These are phyloP conservation scores for Cantharis flavilabris DNA, from an alignment of 2,888 invertebrate genomes.

Conservation along the genomic window DNA sequence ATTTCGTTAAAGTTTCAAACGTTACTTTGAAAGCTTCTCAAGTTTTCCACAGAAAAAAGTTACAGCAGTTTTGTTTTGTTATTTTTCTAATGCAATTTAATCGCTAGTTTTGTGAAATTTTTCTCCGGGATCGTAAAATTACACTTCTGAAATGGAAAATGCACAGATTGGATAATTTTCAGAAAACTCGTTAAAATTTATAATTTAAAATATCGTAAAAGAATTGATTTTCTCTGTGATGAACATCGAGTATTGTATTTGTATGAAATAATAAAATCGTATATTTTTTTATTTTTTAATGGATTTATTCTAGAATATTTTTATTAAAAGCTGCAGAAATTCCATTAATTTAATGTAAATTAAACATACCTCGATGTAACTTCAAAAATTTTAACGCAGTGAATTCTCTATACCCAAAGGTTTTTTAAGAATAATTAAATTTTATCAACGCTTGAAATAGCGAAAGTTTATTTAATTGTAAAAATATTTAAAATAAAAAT, in stretches of 20 bases:
- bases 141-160: neutral
- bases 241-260: neutral
- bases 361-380: too few relatives aligned
- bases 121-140: neutral
- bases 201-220: neutral
- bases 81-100: neutral
- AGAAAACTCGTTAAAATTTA: neutral
- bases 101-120: neutral
- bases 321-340: too few relatives aligned
- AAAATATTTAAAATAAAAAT: too few relatives aligned
- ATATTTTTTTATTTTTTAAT: neutral
- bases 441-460: too few relatives aligned
- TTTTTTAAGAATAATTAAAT: too few relatives aligned
- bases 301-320: too few relatives aligned
- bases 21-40: neutral
- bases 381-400: too few relatives aligned
- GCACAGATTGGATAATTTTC: neutral
- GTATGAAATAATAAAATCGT: neutral
- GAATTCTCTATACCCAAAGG: too few relatives aligned
- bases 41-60: neutral
- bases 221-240: neutral
- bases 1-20: neutral
- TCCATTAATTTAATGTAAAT: too few relatives aligned
- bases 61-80: neutral
- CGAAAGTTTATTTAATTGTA: too few relatives aligned